A percentile compares a stretch with the other conserved stretches of the same genome.
These are phyloP conservation scores for Miniopterus natalensis DNA, from an alignment of 2,113 vertebrate species.

Conservation along the genomic window DNA sequence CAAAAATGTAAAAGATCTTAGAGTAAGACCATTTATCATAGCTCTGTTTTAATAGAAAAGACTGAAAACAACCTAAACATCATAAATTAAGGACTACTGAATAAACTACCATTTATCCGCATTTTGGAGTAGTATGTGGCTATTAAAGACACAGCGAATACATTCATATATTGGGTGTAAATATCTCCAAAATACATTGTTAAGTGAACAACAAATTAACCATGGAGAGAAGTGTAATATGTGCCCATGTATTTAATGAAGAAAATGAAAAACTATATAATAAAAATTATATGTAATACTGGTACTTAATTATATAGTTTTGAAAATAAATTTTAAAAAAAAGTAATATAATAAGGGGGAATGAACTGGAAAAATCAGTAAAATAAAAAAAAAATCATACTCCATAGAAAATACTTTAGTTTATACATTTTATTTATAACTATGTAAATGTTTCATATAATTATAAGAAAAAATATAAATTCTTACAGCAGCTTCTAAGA, in stretches of 20 bases:
- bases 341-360: background rate
- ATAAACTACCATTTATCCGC: background rate
- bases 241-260: background rate
- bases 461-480: background rate
- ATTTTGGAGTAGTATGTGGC: background rate
- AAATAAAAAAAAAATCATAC: background rate
- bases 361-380: background rate
- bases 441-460: background rate
- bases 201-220: background rate
- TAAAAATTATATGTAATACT: background rate
- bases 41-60: background rate
- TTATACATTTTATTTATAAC: background rate
- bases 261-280: background rate
- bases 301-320: background rate
- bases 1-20: background rate
- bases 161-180: background rate
- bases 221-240: background rate
- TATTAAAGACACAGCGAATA: background rate
- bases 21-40: background rate
- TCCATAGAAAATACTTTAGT: background rate
- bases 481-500: background rate
- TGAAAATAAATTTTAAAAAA: slow-evolving; percentile 17
- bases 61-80: background rate
- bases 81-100: background rate
- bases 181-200: background rate